Evolutionary conservation across 2,797 vertebrate genomes (phyloP).

Genomic region (Micrastur ruficollis): DNA sequence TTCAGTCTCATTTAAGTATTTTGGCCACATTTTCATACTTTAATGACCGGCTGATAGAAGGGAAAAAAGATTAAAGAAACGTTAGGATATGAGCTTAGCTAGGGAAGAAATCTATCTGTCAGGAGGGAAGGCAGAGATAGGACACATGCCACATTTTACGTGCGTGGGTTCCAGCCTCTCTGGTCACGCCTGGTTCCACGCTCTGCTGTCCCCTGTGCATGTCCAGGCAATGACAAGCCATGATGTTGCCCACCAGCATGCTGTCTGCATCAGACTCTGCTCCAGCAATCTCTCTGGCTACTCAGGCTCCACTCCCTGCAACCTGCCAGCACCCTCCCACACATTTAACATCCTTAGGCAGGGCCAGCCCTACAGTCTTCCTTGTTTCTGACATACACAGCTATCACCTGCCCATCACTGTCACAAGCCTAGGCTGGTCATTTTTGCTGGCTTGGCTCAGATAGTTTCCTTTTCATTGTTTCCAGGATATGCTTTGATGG

Average conservation of each 20-base stretch:
- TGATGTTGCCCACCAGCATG: not conserved
- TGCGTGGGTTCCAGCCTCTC: not conserved
- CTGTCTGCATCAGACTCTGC: not conserved
- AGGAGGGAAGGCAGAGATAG: not conserved
- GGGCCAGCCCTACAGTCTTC: not conserved
- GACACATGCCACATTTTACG: not conserved
- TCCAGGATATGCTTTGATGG: not conserved
- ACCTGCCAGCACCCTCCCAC: not conserved
- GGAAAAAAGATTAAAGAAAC: conserved; percentile 42
- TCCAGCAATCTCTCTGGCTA: not conserved
- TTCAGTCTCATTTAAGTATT: conserved; percentile 53
- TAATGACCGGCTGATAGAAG: conserved; percentile 35
- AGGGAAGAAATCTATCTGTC: not conserved
- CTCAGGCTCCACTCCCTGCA: not conserved
- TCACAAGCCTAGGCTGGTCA: not conserved
- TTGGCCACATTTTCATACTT: conserved; percentile 41
- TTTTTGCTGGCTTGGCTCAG: not conserved
- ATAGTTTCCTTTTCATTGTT: not conserved
- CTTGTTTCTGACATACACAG: not conserved
- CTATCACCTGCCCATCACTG: not conserved
- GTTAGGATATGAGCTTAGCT: conserved; percentile 5
- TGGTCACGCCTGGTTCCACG: accelerated
- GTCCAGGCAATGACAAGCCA: not conserved
- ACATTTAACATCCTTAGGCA: not conserved
- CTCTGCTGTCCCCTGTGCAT: not conserved